These are phyloP conservation scores for Phalera bucephala DNA, from an alignment of 2,888 invertebrate species.

Conservation along the genomic window DNA sequence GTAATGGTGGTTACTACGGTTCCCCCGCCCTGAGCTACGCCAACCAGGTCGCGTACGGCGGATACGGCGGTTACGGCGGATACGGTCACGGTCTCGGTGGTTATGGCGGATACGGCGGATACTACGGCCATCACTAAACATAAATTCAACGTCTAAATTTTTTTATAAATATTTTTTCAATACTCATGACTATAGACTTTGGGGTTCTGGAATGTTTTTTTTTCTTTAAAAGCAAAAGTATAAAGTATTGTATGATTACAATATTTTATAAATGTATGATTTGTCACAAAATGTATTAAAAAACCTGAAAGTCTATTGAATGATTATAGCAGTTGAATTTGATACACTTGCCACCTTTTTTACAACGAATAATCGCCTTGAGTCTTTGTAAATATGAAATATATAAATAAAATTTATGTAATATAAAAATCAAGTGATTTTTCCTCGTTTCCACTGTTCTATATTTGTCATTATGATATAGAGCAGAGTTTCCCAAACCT, in stretches of 20 bases:
- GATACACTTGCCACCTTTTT: slow-evolving; percentile 19
- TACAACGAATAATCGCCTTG: slow-evolving; percentile 44
- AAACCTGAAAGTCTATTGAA: slow-evolving; percentile 7
- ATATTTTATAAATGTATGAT: slow-evolving; percentile 23
- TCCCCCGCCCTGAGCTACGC: slow-evolving; percentile 44
- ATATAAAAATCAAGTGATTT: too few species aligned
- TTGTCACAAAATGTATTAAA: background rate
- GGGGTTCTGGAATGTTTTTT: slow-evolving; percentile 9
- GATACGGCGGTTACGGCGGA: slow-evolving; percentile 26
- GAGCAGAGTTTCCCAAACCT: too few species aligned
- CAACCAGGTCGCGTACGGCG: slow-evolving; percentile 37
- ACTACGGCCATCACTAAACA: slow-evolving; percentile 53
- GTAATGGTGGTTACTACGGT: slow-evolving; percentile 34
- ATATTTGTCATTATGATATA: too few species aligned
- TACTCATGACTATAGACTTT: slow-evolving; percentile 29
- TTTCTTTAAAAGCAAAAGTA: background rate
- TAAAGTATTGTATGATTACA: slow-evolving; percentile 3
- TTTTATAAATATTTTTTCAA: slow-evolving; percentile 22
- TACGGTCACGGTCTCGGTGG: slow-evolving; percentile 36
- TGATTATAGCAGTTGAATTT: slow-evolving; percentile 4
- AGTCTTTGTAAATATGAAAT: slow-evolving; percentile 57
- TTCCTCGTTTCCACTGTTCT: too few species aligned
- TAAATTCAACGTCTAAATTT: slow-evolving; percentile 5
- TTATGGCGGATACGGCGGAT: slow-evolving; percentile 41
- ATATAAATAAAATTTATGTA: slow-evolving; percentile 16